phyloP scores from a whole-genome alignment of 2,888 invertebrate genomes.

The Hemicrepidius hirtus region DNA sequence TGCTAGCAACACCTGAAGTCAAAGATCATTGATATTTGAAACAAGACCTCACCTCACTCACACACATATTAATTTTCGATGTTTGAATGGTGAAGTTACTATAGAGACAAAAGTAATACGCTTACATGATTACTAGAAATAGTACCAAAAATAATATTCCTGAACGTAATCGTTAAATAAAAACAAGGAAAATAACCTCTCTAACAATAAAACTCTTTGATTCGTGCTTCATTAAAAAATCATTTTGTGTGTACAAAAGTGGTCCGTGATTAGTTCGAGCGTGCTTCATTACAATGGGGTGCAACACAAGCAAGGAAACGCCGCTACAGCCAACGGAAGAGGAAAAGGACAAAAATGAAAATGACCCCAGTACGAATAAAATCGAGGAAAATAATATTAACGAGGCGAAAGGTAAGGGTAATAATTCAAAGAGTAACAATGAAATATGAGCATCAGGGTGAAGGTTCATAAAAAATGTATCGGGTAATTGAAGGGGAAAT shows the following conservation, averaged over 20 bases:
- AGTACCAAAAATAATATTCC: not conserved
- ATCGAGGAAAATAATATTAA: constrained; percentile 38
- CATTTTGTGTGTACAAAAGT: constrained; percentile 19
- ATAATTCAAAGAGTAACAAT: not conserved
- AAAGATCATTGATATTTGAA: constrained; percentile 48
- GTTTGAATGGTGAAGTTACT: constrained; percentile 51
- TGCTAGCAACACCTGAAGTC: not conserved
- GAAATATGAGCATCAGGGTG: not conserved
- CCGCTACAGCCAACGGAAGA: constrained; percentile 66
- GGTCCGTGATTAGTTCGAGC: constrained; percentile 10
- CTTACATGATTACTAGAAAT: not conserved
- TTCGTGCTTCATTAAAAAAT: constrained; percentile 23
- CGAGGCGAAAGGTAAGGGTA: constrained; percentile 37
- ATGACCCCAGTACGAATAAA: constrained; percentile 34
- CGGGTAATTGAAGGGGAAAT: not conserved
- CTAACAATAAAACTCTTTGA: not conserved
- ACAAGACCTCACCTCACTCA: constrained; percentile 26
- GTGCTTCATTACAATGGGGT: constrained; percentile 72
- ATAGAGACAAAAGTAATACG: constrained; percentile 41
- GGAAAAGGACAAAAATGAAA: constrained; percentile 57
- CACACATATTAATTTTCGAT: constrained; percentile 32
- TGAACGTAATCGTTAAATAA: not conserved
- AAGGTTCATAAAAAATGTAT: constrained; percentile 1
- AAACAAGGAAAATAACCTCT: not conserved
- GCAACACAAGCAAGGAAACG: constrained; percentile 78